Base-by-base conservation (phyloP, 2,888 invertebrate genomes). In the Pediacus dermestoides region DNA sequence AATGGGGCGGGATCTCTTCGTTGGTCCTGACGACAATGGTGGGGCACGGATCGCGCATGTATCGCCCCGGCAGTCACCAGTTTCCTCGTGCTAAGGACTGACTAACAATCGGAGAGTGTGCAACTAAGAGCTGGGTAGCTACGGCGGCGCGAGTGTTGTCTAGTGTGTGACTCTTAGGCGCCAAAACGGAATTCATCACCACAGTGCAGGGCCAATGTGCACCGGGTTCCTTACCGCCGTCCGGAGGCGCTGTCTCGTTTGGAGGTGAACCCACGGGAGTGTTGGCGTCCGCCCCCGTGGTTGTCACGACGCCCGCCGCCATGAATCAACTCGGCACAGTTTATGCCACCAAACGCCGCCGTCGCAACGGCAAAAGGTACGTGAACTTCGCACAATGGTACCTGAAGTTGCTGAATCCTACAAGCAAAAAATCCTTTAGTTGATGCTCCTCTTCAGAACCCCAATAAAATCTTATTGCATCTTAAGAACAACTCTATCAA, bases 331-430 rank as follows among this genome's bases (percentile, higher is more conserved):
- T 93, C 63, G 91, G 92, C 57, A 95, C 94, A 61, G 95, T 95
- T 64, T 95, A 95, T 73, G 95, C 95, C 60, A 95, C 95, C 60
- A 95, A 95, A 74, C 75, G 95, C 66, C 80, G 95, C 66, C 78
- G 95, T 63, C 79, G 95, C 68, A 95, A 94, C 74, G 94, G 94
- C 53, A 95, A 95, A 77, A 94, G 93, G 95, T 94, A 71, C 30
- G 32, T 30, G 18, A 12, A 14, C 7, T n/a, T n/a, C n/a, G n/a
- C n/a, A n/a, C n/a, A n/a, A n/a, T n/a, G n/a, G n/a, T n/a, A n/a
- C n/a, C n/a, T n/a, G n/a, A n/a, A n/a, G n/a, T n/a, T n/a, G n/a
- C n/a, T n/a, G n/a, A n/a, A n/a, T n/a, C n/a, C n/a, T n/a, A n/a
- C n/a, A n/a, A n/a, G n/a, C n/a, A n/a, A n/a, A n/a, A n/a, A n/a